Percentiles rank a stretch among this genome's conserved stretches.
phyloP scores from a whole-genome alignment of 2,888 invertebrate species.

The Eupeodes latifasciatus region DNA sequence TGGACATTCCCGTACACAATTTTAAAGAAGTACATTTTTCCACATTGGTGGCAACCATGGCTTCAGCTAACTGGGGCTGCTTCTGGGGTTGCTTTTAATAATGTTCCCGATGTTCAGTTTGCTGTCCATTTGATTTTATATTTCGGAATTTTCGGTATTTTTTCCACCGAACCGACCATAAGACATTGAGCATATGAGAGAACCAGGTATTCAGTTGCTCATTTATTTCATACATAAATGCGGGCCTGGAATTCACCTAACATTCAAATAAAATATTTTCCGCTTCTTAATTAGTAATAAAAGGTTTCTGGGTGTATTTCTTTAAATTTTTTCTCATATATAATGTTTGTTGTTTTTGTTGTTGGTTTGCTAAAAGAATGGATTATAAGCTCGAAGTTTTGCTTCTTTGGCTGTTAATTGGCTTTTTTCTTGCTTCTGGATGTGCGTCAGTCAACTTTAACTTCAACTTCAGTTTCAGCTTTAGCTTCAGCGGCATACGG shows the following conservation, averaged over 20 bases:
- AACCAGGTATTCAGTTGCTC: constrained; percentile 71
- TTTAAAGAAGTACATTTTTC: not conserved
- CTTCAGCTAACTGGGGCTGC: constrained; percentile 78
- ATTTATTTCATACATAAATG: constrained; percentile 75
- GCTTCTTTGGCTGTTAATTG: constrained; percentile 69
- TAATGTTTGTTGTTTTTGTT: constrained; percentile 10
- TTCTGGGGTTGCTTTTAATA: constrained; percentile 75
- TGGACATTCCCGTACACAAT: too few relatives aligned
- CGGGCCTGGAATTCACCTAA: constrained; percentile 73
- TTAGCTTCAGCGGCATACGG: constrained; percentile 46
- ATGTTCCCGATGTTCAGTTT: constrained; percentile 32
- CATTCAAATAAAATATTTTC: constrained; percentile 76
- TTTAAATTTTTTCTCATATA: not conserved
- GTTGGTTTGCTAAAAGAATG: constrained; percentile 36
- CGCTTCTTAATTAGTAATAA: constrained; percentile 76
- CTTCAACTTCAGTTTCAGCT: constrained; percentile 8
- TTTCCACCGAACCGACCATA: constrained; percentile 57
- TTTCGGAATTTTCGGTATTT: constrained; percentile 72
- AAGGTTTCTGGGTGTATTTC: constrained; percentile 66
- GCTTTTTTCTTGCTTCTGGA: constrained; percentile 63
- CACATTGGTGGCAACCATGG: not conserved
- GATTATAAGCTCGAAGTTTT: constrained; percentile 61
- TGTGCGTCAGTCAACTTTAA: constrained; percentile 62
- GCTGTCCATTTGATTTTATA: constrained; percentile 62
- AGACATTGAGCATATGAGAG: constrained; percentile 2